These are phyloP conservation scores for Aspidiotus rigidus DNA, from an alignment of 2,888 invertebrate species.

Conservation along the genomic window DNA sequence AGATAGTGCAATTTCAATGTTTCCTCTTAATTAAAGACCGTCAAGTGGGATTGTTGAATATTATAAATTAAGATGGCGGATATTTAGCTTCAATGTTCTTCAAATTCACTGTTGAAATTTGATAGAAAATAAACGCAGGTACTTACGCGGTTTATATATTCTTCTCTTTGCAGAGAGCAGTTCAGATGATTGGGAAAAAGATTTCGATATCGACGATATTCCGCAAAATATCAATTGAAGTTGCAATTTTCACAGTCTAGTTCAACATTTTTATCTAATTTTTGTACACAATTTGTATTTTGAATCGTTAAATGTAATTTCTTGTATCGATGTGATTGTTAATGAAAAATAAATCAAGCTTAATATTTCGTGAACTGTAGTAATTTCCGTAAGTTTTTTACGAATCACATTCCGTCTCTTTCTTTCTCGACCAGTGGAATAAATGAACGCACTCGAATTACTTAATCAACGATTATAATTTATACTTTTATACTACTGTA, in stretches of 20 bases:
- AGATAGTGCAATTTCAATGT: no score
- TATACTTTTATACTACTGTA: not conserved
- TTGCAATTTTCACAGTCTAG: not conserved
- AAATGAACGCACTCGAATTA: not conserved
- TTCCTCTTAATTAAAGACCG: no score
- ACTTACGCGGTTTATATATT: no score
- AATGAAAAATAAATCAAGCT: not conserved
- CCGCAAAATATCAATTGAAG: conserved; percentile 8
- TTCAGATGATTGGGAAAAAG: conserved; percentile 51
- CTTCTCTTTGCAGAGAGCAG: conserved; percentile 22
- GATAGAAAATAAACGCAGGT: no score
- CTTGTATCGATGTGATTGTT: not conserved
- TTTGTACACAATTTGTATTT: conserved; percentile 25
- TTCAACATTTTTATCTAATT: conserved; percentile 8
- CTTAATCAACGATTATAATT: not conserved
- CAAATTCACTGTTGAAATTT: no score
- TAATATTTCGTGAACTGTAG: not conserved
- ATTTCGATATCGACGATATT: conserved; percentile 47
- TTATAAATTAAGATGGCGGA: no score
- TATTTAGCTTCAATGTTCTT: no score
- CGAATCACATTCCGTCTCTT: not conserved
- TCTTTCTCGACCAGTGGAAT: not conserved
- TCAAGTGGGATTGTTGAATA: no score
- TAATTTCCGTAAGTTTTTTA: no score
- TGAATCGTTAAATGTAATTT: conserved; percentile 25